Base-by-base conservation (phyloP, 2,113 vertebrate genomes). In the Anser brachyrhynchus region DNA sequence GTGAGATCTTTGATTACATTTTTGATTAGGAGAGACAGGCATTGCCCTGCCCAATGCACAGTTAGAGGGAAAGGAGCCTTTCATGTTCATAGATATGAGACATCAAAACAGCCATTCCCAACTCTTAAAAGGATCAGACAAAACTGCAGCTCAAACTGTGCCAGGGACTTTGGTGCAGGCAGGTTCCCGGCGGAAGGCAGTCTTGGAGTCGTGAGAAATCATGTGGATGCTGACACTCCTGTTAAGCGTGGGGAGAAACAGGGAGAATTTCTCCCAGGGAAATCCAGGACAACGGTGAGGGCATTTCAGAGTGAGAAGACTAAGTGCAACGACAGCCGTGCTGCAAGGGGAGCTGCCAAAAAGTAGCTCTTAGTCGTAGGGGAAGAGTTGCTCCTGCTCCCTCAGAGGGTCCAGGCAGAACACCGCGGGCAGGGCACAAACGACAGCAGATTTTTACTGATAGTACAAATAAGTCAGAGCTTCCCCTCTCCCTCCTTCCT, bases 91-190 rank as follows among this genome's bases (percentile, higher is more conserved):
- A 93, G 94, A 94, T 67, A 94, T 33, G 84, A 92, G 89, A 97
- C 96, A 96, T 97, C 93, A 96, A 97, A 96, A 96, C 96, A 97
- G 85, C 96, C 94, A 96, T 96, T 94, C 96, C 86, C 89, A 93
- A 35, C 95, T 96, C 92, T 94, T 95, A 93, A 92, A 95, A 96
- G 85, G 83, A 96, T 97, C 96, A 97, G 93, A 95, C 66, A 93
- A 92, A 96, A 84, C 77, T 64, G 91, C 88, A 90, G 66, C 89
- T 97, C 96, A 93, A 91, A 95, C 93, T 95, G 96, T 65, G 96
- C 92, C 93, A 80, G 74, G 61, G 64, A 78, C 94, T 96, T 90
- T 72, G 82, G 90, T 89, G 89, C 78, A 81, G 89, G 82, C 67
- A 80, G 90, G 81, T 78, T 93, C 91, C 87, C 0, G 2, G 91